phyloP scores from a whole-genome alignment of 2,797 vertebrate species.

The Notolepis coatsorum region DNA sequence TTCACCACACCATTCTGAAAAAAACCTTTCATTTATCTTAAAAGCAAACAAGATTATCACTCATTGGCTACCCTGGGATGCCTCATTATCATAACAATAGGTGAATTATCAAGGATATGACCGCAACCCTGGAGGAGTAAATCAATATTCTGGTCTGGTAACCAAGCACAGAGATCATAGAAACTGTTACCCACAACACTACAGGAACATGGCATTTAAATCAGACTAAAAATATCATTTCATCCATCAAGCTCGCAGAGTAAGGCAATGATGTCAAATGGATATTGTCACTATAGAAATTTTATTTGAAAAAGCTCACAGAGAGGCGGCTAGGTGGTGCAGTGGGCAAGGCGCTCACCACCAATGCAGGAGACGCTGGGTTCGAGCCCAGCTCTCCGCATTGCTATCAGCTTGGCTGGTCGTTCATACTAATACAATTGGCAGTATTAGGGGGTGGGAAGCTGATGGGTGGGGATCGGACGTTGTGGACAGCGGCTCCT shows the following conservation, averaged over 20 bases:
- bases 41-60: constrained; percentile 60
- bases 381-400: too few species aligned
- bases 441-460: too few species aligned
- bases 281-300: constrained; percentile 27
- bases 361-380: too few species aligned
- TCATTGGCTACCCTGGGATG: constrained; percentile 57
- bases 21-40: constrained; percentile 61
- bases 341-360: too few species aligned
- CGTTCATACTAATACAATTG: too few species aligned
- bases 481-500: too few species aligned
- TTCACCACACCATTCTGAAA: constrained; percentile 52
- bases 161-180: constrained; percentile 56
- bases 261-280: constrained; percentile 35
- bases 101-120: constrained; percentile 59
- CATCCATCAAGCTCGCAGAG: constrained; percentile 30
- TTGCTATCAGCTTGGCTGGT: too few species aligned
- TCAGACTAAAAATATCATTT: constrained; percentile 35
- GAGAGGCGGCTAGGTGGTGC: too few species aligned
- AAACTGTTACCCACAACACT: constrained; percentile 56
- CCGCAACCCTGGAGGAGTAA: constrained; percentile 61
- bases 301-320: constrained; percentile 27
- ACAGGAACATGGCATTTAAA: constrained; percentile 35
- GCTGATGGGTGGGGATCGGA: too few species aligned
- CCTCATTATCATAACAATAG: constrained; percentile 77
- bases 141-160: constrained; percentile 71